phyloP scores from a whole-genome alignment of 2,888 invertebrate genomes.

The Eupsilia transversa region DNA sequence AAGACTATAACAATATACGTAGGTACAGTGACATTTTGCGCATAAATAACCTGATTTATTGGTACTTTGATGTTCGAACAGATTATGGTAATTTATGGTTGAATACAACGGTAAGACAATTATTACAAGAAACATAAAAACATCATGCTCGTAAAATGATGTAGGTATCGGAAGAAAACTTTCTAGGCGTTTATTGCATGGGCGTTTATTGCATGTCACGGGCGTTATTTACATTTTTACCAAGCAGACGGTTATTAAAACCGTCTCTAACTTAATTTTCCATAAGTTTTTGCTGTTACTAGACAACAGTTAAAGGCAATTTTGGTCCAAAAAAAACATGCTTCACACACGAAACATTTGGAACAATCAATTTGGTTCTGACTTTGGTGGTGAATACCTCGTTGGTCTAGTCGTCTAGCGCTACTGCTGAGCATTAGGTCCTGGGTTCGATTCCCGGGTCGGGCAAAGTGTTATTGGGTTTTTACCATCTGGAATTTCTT shows the following conservation, averaged over 20 bases:
- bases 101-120: slow-evolving; percentile 22
- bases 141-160: slow-evolving; percentile 21
- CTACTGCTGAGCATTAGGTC: too few species aligned
- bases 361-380: slow-evolving; percentile 10
- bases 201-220: slow-evolving; percentile 17
- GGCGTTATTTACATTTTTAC: slow-evolving; percentile 14
- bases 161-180: slow-evolving; percentile 15
- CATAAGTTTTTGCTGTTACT: slow-evolving; percentile 1
- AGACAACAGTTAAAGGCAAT: background rate
- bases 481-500: too few species aligned
- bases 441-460: too few species aligned
- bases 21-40: slow-evolving; percentile 23
- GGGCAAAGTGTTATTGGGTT: too few species aligned
- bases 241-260: background rate
- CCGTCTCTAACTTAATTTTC: slow-evolving; percentile 10
- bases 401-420: too few species aligned
- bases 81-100: slow-evolving; percentile 45
- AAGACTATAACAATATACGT: slow-evolving; percentile 30
- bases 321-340: background rate
- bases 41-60: slow-evolving; percentile 54
- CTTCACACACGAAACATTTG: slow-evolving; percentile 15
- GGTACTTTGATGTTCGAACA: slow-evolving; percentile 30
- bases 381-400: too few species aligned
- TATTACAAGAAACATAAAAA: slow-evolving; percentile 35
- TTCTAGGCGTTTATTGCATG: slow-evolving; percentile 35